Evolutionary conservation across 2,113 vertebrate species (phyloP).

Genomic region (Gopherus evgoodei): DNA sequence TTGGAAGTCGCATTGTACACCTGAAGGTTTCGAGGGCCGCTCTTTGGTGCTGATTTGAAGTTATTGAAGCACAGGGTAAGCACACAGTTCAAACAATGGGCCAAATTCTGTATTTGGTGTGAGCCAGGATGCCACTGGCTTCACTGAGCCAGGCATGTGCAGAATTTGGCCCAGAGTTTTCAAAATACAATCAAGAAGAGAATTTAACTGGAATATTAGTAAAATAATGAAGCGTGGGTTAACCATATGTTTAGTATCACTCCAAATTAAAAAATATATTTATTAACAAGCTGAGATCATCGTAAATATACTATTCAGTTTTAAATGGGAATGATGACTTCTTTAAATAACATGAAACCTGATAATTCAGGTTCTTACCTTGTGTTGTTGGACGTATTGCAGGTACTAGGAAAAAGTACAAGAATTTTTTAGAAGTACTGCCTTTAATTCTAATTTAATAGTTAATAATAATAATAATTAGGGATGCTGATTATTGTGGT

Average conservation of each 20-base stretch:
- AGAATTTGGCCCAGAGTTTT: background rate
- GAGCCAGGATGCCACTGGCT: background rate
- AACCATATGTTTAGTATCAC: slow-evolving; percentile 14
- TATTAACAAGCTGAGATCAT: background rate
- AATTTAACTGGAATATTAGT: slow-evolving; percentile 19
- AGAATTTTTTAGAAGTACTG: slow-evolving; percentile 51
- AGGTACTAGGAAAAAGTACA: slow-evolving; percentile 82
- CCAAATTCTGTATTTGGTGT: background rate
- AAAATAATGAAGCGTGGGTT: slow-evolving; percentile 23
- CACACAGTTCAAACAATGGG: background rate
- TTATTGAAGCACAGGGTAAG: background rate
- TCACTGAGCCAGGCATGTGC: background rate
- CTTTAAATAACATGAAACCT: slow-evolving; percentile 4
- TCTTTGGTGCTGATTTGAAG: slow-evolving; percentile 80
- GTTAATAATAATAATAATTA: background rate
- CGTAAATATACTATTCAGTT: background rate
- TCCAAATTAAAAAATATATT: slow-evolving; percentile 25
- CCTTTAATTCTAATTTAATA: slow-evolving; percentile 20
- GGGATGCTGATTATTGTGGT: too few relatives aligned
- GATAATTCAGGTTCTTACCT: slow-evolving; percentile 82
- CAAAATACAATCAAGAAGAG: background rate
- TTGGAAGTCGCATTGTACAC: slow-evolving; percentile 92
- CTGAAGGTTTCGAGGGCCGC: slow-evolving; percentile 90
- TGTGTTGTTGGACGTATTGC: slow-evolving; percentile 77
- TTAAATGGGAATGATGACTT: background rate